Base-by-base conservation (phyloP, 2,113 vertebrate genomes). In the Oceanites oceanicus region DNA sequence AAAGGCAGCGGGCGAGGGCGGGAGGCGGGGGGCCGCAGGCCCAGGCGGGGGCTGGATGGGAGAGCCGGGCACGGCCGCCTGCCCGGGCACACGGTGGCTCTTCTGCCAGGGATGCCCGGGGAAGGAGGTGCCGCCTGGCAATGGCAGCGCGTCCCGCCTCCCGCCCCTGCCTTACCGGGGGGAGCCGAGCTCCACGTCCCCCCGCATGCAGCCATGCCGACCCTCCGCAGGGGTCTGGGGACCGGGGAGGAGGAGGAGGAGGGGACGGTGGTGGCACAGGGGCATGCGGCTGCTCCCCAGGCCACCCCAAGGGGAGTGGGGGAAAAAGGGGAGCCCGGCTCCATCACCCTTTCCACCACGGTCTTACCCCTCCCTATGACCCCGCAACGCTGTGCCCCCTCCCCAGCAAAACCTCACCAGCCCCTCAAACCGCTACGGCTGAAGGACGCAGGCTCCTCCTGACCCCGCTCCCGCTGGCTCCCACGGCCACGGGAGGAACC, bases 1-100 rank as follows among this genome's bases (percentile, higher is more conserved):
- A 98, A 98, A 96, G 97, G 96, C 97, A 84, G 91, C 90, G 95
- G 96, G 92, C 87, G 96, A 73, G 72, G 76, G 97, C 86, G 92
- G 95, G 94, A 86, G 95, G 94, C 93, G 93, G 94, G 95, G 97
- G 97, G 96, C 95, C 30, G 62, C 80, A 86, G 94, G 93, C 84
- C 95, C 78, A 26, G 96, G 92, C 53, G 75, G 89, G 89, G 82
- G 72, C 91, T 90, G 88, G 82, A 20, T 58, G 65, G 92, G 47
- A 59, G 79, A 72, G 58, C 44, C 15, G 68, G 62, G 38, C 81
- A 82, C 90, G 16, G 89, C 71, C 26, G 63, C 84, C 25, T 52
- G 94, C 78, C 62, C 85, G 17, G 85, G 44, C 27, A 32, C 86
- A 72, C 63, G 49, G 79, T 42, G 53, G 95, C 55, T 61, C 85